Evolutionary conservation across 2,888 invertebrate genomes (phyloP).

Genomic region (Trissonchulus sp.): DNA sequence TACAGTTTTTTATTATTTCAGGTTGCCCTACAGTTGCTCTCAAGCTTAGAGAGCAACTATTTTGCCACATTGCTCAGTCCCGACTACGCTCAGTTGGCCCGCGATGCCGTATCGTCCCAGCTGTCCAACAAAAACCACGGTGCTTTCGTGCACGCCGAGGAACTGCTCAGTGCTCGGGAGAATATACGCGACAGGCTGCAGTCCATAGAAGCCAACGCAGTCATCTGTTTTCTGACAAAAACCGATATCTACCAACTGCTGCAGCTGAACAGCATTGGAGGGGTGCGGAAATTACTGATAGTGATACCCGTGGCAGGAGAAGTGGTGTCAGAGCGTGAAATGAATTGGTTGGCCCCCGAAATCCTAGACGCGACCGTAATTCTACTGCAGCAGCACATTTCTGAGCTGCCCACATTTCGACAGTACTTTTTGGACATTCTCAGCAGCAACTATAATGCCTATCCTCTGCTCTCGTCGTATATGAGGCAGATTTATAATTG

Average conservation of each 20-base stretch:
- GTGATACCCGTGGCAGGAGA: constrained; percentile 42
- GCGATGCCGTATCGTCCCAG: no score
- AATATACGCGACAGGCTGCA: neutral
- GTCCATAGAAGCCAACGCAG: neutral
- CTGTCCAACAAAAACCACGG: no score
- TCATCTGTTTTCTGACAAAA: neutral
- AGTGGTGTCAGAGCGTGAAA: constrained; percentile 38
- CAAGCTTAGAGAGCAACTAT: neutral
- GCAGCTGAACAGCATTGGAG: neutral
- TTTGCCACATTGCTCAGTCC: neutral
- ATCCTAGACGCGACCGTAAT: neutral
- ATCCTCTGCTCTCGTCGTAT: constrained; percentile 45
- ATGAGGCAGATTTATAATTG: constrained; percentile 42
- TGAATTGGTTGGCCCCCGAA: neutral
- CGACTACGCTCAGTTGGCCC: neutral
- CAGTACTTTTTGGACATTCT: constrained; percentile 47
- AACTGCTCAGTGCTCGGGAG: neutral
- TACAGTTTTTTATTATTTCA: no score
- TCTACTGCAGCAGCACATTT: constrained; percentile 10
- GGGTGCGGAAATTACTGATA: constrained; percentile 37
- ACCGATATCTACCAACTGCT: neutral
- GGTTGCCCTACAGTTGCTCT: neutral
- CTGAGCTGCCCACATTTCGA: constrained; percentile 12
- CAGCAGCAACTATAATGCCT: constrained; percentile 47
- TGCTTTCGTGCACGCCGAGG: neutral